Conservation (phyloP, 2,113 vertebrate species). For the Gadus macrocephalus region DNA sequence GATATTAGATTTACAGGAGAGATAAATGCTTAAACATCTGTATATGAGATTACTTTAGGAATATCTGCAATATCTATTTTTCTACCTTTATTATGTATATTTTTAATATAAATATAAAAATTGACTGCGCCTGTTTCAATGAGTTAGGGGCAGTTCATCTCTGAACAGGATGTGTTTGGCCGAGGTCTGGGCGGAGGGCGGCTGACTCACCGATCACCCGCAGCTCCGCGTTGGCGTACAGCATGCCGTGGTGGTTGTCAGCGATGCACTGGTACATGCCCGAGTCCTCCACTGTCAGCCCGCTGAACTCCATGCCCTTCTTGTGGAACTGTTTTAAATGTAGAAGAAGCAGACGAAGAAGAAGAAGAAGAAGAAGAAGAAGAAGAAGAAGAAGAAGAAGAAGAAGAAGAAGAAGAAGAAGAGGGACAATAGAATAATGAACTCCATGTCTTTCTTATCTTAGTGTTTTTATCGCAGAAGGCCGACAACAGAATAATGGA, state of each 20-base stretch:
- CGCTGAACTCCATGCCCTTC: slow-evolving; percentile 79
- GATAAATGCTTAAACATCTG: background rate
- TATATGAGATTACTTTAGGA: no score
- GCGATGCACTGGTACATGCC: slow-evolving; percentile 98
- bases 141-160: slow-evolving; percentile 20
- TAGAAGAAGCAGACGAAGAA: no score
- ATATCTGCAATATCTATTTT: background rate
- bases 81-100: background rate
- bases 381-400: no score
- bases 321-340: slow-evolving; percentile 68
- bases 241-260: slow-evolving; percentile 84
- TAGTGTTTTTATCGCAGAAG: no score
- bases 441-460: no score
- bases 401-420: no score
- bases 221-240: slow-evolving; percentile 90
- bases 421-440: no score
- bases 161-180: slow-evolving; percentile 15
- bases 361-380: no score
- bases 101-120: background rate
- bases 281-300: slow-evolving; percentile 80
- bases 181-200: background rate
- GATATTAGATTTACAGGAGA: background rate
- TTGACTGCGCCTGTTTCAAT: slow-evolving; percentile 3
- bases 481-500: slow-evolving; percentile 52
- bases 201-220: slow-evolving; percentile 86